These are phyloP conservation scores for Austrofundulus limnaeus DNA, from an alignment of 2,113 vertebrate species.

Conservation along the genomic window DNA sequence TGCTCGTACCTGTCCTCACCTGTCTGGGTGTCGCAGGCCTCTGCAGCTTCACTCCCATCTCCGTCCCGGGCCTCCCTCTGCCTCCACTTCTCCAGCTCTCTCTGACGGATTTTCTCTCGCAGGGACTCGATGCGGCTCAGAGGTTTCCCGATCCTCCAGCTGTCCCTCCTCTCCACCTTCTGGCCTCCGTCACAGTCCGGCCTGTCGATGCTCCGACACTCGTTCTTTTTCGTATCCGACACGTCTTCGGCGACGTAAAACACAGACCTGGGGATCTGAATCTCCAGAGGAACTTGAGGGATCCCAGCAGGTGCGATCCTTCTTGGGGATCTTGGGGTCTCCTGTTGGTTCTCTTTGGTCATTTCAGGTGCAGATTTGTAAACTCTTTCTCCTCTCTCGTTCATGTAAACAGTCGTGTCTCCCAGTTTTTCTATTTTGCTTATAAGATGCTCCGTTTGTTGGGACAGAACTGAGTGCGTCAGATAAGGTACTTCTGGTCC, in stretches of 20 bases:
- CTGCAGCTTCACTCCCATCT: conserved; percentile 20
- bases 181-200: conserved; percentile 42
- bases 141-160: conserved; percentile 74
- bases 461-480: conserved; percentile 36
- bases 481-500: conserved; percentile 32
- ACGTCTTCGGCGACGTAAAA: conserved; percentile 73
- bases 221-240: conserved; percentile 30
- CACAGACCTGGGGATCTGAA: conserved; percentile 71
- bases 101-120: conserved; percentile 70
- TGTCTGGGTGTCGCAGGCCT: conserved; percentile 1
- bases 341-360: conserved; percentile 14
- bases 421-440: conserved; percentile 55
- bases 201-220: conserved; percentile 27
- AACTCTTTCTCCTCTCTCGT: conserved; percentile 24
- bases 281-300: conserved; percentile 20
- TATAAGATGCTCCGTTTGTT: conserved; percentile 63
- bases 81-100: conserved; percentile 51
- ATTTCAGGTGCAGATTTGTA: conserved; percentile 11
- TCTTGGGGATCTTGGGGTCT: conserved; percentile 45
- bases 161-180: conserved; percentile 64
- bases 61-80: conserved; percentile 32
- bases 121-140: conserved; percentile 76
- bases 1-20: conserved; percentile 18
- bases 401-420: conserved; percentile 47
- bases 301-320: conserved; percentile 15